Base-by-base conservation (phyloP, 1,140 invertebrate genomes). In the Tribolium castaneum region DNA sequence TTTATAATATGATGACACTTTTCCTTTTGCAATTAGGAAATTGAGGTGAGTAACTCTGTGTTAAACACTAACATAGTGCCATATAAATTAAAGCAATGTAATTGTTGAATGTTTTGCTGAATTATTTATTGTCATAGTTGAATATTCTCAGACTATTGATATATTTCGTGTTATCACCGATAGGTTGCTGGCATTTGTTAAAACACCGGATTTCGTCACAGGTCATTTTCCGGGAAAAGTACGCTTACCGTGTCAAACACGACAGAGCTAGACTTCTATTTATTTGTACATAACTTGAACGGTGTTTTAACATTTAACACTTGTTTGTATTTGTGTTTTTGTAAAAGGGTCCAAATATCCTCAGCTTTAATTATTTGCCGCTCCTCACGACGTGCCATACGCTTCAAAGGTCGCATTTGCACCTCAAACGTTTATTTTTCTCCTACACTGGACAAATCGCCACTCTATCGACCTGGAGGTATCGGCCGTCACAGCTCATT, bases 261-360 rank as follows among this genome's bases (percentile, higher is more conserved):
- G 70, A 66, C 66, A 75, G 59, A 34, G 59, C 50, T 34, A 71
- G 30, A 59, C 39, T 30, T 76, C n/a, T 39, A 50, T 75, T 70
- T 77, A 16, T 59, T 49, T 77, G 56, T 70, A 72, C 39, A 30
- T 35, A 59, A 9, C 14, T 25, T 51, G 52, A 49, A 54, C 78
- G 80, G 81, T 82, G 81, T 82, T 82, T 82, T 81, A 82, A 82
- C 81, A 80, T 25, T 66, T 66, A 66, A 74, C 25, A 34, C 77
- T 70, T 76, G 56, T 34, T 76, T 49, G 22, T 70, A 73, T 14
- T 74, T 72, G 51, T 35, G 76, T 45, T 81, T 79, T 83, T 71
- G 82, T 83, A 54, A 81, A 81, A 80, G 82, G 82, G 82, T 83
- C 82, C 82, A 83, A 83, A 83, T 82, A 83, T 76, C 82, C 80